Evolutionary conservation across 1,140 invertebrate species (phyloP), one percentile per base, ranked within the genome.

Genomic region (Psilanteris sp.): DNA sequence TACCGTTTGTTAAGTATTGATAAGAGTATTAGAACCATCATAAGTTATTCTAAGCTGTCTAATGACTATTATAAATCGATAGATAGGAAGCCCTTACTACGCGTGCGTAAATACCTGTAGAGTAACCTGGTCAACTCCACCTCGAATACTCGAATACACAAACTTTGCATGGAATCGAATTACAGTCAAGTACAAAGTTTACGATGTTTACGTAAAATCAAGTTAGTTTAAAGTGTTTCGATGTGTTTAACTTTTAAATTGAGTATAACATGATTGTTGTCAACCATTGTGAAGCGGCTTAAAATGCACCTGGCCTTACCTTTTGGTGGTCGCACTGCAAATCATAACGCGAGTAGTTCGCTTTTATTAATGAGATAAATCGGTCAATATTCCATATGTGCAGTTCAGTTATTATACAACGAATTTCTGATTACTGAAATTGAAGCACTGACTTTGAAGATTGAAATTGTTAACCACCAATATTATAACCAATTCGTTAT

Each of bases 161-260:
- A 70, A 70, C 62, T 75, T 68, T 68, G 50, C 72, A 70, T 52
- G 52, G 52, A 76, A 76, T 76, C 59, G 57, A 76, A 76, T 76
- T 70, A 76, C 64, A 68, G 50, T 52, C 72, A 64, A 76, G 64
- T 57, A 76, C 64, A 64, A 70, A 76, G 72, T 76, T n/a, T 76
- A 70, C 64, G 64, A 57, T 76, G 72, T 76, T 76, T 76, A 70
- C 59, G 52, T 41, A 34, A 68, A 76, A 76, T 70, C 72, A 57
- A 76, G 57, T 68, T 68, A 76, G 48, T 64, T 57, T 64, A 68
- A 76, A 76, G 72, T 67, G 72, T 75, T 68, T 68, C 62, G 72
- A 57, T 57, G 72, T 75, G 64, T 75, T 75, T 67, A 75, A 75
- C 55, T 68, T 75, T 75, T 68, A 68, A 67, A 68, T 75, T 68